Percentiles rank a stretch among this genome's conserved stretches.
phyloP scores from a whole-genome alignment of 2,888 invertebrate species.

The Microplitis manilae region DNA sequence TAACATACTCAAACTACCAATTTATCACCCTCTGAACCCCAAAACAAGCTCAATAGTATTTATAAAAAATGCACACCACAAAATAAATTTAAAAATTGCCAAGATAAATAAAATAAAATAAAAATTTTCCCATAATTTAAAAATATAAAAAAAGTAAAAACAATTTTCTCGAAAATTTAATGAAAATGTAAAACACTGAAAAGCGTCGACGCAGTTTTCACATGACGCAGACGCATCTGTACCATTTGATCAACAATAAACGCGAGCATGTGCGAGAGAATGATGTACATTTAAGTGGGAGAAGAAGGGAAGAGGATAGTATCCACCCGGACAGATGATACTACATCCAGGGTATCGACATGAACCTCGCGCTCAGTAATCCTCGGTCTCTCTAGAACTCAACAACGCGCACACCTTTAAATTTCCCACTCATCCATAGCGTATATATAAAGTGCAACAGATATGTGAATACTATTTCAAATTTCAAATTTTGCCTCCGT shows the following conservation, averaged over 20 bases:
- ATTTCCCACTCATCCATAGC: neutral
- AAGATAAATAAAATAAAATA: no score
- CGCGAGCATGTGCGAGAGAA: constrained; percentile 31
- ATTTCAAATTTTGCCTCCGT: no score
- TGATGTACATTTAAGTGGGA: constrained; percentile 30
- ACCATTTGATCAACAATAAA: constrained; percentile 39
- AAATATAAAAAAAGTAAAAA: constrained; percentile 10
- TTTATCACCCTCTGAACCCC: no score
- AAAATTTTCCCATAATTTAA: neutral
- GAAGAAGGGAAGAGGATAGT: constrained; percentile 40
- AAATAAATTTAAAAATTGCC: no score
- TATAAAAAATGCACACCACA: no score
- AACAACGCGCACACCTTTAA: neutral
- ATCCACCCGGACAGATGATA: constrained; percentile 54
- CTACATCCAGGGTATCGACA: constrained; percentile 45
- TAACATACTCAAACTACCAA: no score
- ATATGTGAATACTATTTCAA: neutral
- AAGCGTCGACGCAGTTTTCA: constrained; percentile 51
- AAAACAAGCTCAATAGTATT: no score
- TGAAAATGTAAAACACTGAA: constrained; percentile 43
- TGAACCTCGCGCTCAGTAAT: constrained; percentile 34
- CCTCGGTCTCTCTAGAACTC: neutral
- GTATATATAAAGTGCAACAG: neutral
- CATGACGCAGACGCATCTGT: constrained; percentile 58
- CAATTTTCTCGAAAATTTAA: no score